Evolutionary conservation across 2,888 invertebrate species (phyloP).

Genomic region (Arctia plantaginis): DNA sequence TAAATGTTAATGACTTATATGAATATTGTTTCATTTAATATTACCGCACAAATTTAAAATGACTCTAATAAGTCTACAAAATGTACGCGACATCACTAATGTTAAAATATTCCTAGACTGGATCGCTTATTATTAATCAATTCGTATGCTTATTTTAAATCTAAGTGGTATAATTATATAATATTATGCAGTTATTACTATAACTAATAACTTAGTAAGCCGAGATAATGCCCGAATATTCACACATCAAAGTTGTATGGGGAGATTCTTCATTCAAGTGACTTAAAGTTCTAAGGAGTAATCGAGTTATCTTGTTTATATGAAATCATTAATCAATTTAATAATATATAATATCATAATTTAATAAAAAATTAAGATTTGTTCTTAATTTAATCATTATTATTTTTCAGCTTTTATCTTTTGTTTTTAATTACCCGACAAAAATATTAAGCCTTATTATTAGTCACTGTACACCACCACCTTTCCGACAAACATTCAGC

Average conservation of each 20-base stretch:
- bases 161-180: background rate
- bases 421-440: background rate
- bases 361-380: no score
- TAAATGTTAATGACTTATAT: no score
- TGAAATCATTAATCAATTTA: no score
- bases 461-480: constrained; percentile 3
- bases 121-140: background rate
- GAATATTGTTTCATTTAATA: no score
- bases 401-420: no score
- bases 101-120: background rate
- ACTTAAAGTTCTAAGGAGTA: background rate
- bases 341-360: no score
- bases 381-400: no score
- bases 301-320: background rate
- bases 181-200: no score
- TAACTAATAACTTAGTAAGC: background rate
- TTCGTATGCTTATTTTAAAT: background rate
- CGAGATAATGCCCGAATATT: background rate
- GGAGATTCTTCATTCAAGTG: background rate
- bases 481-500: constrained; percentile 36
- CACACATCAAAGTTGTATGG: background rate
- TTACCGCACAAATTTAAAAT: background rate
- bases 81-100: background rate
- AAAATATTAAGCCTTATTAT: background rate
- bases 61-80: background rate